phyloP scores from a whole-genome alignment of 2,888 invertebrate genomes.

The Atethmia centrago region DNA sequence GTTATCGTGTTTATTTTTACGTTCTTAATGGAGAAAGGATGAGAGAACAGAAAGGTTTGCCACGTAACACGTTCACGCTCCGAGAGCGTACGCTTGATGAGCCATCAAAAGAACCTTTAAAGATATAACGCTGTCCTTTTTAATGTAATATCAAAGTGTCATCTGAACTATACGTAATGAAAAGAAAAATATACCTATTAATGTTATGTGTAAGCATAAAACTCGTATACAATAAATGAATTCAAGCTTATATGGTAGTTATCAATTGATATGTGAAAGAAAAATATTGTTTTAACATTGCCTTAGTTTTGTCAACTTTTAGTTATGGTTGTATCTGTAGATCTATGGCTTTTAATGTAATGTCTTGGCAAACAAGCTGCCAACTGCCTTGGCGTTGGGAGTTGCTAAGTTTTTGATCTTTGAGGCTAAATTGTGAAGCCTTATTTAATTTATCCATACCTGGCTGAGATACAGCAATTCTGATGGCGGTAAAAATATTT shows the following conservation, averaged over 20 bases:
- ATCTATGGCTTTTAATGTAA: neutral
- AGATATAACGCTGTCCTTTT: conserved; percentile 33
- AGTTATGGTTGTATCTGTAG: neutral
- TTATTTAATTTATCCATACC: neutral
- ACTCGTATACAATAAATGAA: neutral
- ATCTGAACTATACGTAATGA: conserved; percentile 40
- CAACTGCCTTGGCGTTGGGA: too few relatives aligned
- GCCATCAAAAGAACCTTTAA: conserved; percentile 53
- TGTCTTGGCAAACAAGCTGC: neutral
- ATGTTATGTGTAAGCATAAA: neutral
- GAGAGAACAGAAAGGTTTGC: conserved; percentile 28
- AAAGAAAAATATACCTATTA: conserved; percentile 1
- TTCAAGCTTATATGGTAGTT: neutral
- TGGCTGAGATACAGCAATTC: neutral
- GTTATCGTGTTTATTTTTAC: conserved; percentile 19
- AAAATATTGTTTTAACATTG: neutral
- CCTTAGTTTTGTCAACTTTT: neutral
- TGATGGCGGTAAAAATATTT: too few relatives aligned
- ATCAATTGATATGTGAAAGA: neutral
- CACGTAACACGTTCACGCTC: conserved; percentile 39
- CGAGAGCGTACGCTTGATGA: conserved; percentile 42
- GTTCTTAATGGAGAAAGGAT: too few relatives aligned
- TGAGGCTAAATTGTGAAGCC: too few relatives aligned
- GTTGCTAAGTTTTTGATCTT: too few relatives aligned
- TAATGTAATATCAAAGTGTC: conserved; percentile 47